A percentile compares a stretch with the other conserved stretches of the same genome.
phyloP scores from a whole-genome alignment of 2,113 vertebrate genomes.

The Anguilla japonica region DNA sequence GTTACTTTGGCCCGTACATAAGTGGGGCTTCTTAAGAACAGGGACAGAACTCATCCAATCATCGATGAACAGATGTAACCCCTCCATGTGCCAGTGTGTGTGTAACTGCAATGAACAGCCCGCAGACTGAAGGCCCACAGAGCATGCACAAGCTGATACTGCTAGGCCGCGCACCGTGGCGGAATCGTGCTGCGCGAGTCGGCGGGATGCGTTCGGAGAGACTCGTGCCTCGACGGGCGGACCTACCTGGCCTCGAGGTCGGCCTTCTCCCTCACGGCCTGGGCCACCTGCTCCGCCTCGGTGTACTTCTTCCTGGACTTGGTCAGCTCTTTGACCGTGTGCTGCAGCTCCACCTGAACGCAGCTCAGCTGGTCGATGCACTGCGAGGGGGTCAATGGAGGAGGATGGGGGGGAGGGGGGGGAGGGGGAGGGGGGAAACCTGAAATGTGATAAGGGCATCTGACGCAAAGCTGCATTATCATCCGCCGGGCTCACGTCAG shows the following conservation, averaged over 20 bases:
- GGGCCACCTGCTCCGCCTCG: conserved; percentile 86
- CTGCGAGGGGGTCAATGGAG: conserved; percentile 48
- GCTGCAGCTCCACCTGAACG: conserved; percentile 82
- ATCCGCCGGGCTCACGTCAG: not conserved
- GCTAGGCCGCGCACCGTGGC: not conserved
- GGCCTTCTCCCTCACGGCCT: conserved; percentile 82
- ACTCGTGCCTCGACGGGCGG: conserved; percentile 21
- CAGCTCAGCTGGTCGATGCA: conserved; percentile 81
- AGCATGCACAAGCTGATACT: not conserved
- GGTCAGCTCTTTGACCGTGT: conserved; percentile 85
- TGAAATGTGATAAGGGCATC: too few species aligned
- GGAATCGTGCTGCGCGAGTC: not conserved
- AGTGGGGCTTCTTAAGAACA: not conserved
- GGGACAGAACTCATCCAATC: not conserved
- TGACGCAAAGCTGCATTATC: not conserved
- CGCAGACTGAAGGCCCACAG: not conserved
- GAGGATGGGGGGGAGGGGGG: too few species aligned
- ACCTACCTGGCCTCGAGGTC: conserved; percentile 87
- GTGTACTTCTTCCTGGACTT: conserved; percentile 88
- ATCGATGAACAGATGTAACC: not conserved
- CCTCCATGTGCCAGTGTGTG: not conserved
- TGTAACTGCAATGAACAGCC: not conserved
- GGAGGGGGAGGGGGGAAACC: not conserved
- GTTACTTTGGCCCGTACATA: not conserved
- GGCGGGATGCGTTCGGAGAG: not conserved